Percentiles rank a stretch among this genome's conserved stretches.
Evolutionary conservation across 1,140 invertebrate genomes (phyloP).

Genomic region (Plutomurus gul): DNA sequence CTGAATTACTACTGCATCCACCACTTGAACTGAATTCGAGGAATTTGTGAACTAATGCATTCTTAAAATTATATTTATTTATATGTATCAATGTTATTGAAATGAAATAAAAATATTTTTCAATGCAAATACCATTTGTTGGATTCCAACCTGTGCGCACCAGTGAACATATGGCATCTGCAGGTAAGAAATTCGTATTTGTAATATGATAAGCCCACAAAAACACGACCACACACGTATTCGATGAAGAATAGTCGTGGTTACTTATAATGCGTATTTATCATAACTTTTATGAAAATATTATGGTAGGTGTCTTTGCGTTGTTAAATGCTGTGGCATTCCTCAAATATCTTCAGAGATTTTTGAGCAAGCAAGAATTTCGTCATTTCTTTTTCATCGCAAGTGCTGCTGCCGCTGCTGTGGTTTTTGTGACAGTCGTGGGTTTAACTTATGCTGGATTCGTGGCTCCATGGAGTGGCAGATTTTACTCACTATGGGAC

Average conservation of each 20-base stretch:
- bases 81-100: too few species aligned
- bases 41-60: too few species aligned
- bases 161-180: conserved; percentile 99
- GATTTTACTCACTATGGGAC: conserved; percentile 99
- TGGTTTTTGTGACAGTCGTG: conserved; percentile 85
- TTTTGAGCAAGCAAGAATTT: conserved; percentile 89
- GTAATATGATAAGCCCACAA: not conserved
- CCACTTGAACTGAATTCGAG: too few species aligned
- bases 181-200: conserved; percentile 63
- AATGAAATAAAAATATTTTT: too few species aligned
- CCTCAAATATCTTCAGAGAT: conserved; percentile 85
- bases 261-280: not conserved
- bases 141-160: conserved; percentile 99
- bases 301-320: conserved; percentile 86
- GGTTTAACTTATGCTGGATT: conserved; percentile 87
- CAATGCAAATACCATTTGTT: conserved; percentile 99
- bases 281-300: not conserved
- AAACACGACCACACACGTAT: not conserved
- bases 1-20: too few species aligned
- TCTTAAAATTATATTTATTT: too few species aligned
- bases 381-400: conserved; percentile 85
- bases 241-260: not conserved
- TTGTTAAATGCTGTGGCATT: conserved; percentile 86
- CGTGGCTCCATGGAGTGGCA: conserved; percentile 98
- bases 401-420: conserved; percentile 72